Evolutionary conservation across 2,888 invertebrate species (phyloP).

Genomic region (Metellina segmentata): DNA sequence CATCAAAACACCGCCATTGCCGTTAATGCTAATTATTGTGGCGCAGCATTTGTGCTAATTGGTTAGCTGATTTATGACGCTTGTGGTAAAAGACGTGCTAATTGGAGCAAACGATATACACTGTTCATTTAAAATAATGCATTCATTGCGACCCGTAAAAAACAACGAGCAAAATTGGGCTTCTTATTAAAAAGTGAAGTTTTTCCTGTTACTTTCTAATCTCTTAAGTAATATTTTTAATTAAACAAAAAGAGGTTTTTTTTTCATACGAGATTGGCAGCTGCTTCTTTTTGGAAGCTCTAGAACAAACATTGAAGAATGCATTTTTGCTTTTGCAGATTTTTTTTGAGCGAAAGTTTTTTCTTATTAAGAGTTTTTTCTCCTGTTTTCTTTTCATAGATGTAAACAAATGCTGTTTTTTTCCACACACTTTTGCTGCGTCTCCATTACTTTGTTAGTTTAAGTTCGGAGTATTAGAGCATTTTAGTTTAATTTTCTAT

Average conservation of each 20-base stretch:
- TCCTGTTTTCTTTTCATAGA: not conserved
- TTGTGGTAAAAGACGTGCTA: constrained; percentile 1
- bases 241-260: constrained; percentile 30
- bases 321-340: not conserved
- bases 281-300: not conserved
- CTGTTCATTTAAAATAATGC: constrained; percentile 3
- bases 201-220: constrained; percentile 22
- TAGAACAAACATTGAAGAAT: constrained; percentile 14
- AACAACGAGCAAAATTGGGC: not conserved
- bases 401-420: constrained; percentile 1
- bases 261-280: not conserved
- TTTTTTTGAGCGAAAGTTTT: not conserved
- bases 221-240: constrained; percentile 42
- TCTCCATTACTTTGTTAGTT: not conserved
- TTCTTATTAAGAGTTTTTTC: not conserved
- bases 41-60: constrained; percentile 11
- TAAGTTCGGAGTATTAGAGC: not conserved
- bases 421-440: not conserved
- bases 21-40: not conserved
- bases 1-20: not conserved
- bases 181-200: not conserved
- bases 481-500: not conserved
- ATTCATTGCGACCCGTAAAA: constrained; percentile 3
- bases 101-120: constrained; percentile 17
- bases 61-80: constrained; percentile 26